Evolutionary conservation across 2,113 vertebrate genomes (phyloP).

Genomic region (Pseudorasbora parva): DNA sequence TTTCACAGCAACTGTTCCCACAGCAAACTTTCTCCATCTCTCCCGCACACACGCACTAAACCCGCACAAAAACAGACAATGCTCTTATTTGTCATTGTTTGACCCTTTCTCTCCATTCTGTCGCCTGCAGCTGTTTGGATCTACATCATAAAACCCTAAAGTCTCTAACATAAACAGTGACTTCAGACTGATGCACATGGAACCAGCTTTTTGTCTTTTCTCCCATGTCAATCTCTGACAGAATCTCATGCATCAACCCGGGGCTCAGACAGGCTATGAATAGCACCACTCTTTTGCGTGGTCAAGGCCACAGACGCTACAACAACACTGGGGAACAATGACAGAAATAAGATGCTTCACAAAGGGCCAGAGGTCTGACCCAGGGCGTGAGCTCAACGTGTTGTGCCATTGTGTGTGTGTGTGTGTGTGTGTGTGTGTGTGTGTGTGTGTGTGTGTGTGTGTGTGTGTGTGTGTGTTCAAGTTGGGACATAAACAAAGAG

Average conservation of each 20-base stretch:
- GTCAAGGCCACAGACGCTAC: constrained; percentile 34
- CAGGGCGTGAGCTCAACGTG: neutral
- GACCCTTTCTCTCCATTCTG: constrained; percentile 25
- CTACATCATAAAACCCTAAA: constrained; percentile 32
- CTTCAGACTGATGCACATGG: constrained; percentile 27
- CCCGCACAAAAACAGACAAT: neutral
- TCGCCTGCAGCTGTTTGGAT: constrained; percentile 30
- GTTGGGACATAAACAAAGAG: neutral
- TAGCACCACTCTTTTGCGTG: neutral
- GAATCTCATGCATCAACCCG: constrained; percentile 25
- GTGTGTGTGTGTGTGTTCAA: neutral
- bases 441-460: no score
- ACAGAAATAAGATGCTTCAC: constrained; percentile 19
- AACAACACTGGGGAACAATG: constrained; percentile 12
- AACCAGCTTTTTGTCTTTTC: constrained; percentile 30
- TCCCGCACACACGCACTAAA: neutral
- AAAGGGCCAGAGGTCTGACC: constrained; percentile 3
- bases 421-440: neutral
- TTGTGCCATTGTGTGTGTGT: neutral
- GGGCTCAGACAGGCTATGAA: constrained; percentile 35
- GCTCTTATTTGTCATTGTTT: constrained; percentile 10
- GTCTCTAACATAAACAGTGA: constrained; percentile 23
- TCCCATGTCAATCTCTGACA: constrained; percentile 32
- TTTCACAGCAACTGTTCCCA: neutral
- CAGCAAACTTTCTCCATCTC: neutral